These are phyloP conservation scores for Ichneumoninae sp. DNA, from an alignment of 2,888 invertebrate genomes.

Conservation along the genomic window DNA sequence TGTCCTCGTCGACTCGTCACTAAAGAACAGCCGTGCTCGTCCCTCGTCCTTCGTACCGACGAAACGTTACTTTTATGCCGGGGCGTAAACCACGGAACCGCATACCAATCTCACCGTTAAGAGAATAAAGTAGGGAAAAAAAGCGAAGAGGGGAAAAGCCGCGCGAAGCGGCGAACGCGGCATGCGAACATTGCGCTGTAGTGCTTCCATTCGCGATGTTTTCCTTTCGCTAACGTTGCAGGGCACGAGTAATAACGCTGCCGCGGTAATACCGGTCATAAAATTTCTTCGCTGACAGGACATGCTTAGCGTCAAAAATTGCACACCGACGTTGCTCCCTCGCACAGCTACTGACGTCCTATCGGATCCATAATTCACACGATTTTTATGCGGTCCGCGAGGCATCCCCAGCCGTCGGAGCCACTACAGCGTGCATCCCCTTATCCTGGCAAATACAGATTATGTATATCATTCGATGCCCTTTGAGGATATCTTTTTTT, in stretches of 20 bases:
- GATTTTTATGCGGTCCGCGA: conserved; percentile 71
- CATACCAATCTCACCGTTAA: conserved; percentile 60
- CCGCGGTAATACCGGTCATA: conserved; percentile 74
- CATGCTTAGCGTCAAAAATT: conserved; percentile 75
- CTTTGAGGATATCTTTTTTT: neutral
- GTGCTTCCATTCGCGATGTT: conserved; percentile 45
- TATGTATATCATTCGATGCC: conserved; percentile 20
- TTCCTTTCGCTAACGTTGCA: conserved; percentile 15
- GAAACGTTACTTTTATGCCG: conserved; percentile 78
- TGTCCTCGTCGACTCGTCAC: conserved; percentile 24
- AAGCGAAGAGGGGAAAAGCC: conserved; percentile 39
- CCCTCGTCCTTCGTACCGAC: conserved; percentile 48
- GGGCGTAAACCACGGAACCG: conserved; percentile 78
- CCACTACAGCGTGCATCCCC: conserved; percentile 9
- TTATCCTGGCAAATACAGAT: conserved; percentile 9
- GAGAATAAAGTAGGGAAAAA: conserved; percentile 56
- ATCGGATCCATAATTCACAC: conserved; percentile 74
- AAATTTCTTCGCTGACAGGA: conserved; percentile 80
- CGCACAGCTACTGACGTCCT: conserved; percentile 40
- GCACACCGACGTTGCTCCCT: conserved; percentile 12
- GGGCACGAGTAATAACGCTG: conserved; percentile 65
- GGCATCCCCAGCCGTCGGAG: conserved; percentile 3
- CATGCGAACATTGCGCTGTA: neutral
- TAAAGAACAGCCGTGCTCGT: conserved; percentile 65
- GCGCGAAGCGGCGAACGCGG: conserved; percentile 53